Base-by-base conservation (phyloP, 2,113 vertebrate species). In the Seriola dumerili region DNA sequence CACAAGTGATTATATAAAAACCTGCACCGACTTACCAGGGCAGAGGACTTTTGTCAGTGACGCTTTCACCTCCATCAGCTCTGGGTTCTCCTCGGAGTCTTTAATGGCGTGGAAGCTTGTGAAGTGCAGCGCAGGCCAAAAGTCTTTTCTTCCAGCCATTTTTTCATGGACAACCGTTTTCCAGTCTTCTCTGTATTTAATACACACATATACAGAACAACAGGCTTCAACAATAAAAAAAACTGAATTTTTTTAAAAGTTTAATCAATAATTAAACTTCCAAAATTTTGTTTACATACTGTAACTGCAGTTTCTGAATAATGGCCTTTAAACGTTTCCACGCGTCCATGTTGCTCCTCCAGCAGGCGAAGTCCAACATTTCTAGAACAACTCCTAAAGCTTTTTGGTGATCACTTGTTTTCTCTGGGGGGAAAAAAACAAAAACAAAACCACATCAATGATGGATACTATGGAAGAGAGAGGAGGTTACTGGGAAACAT, bases 91-190 rank as follows among this genome's bases (percentile, higher is more conserved):
- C 69, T 90, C 71, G 57, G 93, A 95, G 32, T 99, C 95, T 17
- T 42, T 94, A 44, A 79, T 95, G 32, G 95, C 95, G 46, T 96
- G 95, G 78, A 94, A 95, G 59, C 9, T 77, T 21, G 95, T 97
- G 83, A 97, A 99, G 92, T 99, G 97, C 87, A 98, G 95, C 3
- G 82, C 68, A 4, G 96, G 95, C 98, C 98, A 99, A 96, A 97
- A 97, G 73, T 89, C 94, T 70, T 89, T 95, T 85, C 97, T 96
- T 19, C 64, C 57, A 7, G n/a, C 67, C 98, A 97, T 98, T 38
- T 95, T 90, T 48, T 92, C 83, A 3, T 72, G 68, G 32, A 97
- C 83, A 82, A 95, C 90, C 0, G 72, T 61, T 64, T 72, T 52
- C 36, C 91, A 85, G 59, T 76, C 12, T 4, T 90, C 73, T 57